Evolutionary conservation across 2,113 vertebrate genomes (phyloP).

Genomic region (Agapornis roseicollis): DNA sequence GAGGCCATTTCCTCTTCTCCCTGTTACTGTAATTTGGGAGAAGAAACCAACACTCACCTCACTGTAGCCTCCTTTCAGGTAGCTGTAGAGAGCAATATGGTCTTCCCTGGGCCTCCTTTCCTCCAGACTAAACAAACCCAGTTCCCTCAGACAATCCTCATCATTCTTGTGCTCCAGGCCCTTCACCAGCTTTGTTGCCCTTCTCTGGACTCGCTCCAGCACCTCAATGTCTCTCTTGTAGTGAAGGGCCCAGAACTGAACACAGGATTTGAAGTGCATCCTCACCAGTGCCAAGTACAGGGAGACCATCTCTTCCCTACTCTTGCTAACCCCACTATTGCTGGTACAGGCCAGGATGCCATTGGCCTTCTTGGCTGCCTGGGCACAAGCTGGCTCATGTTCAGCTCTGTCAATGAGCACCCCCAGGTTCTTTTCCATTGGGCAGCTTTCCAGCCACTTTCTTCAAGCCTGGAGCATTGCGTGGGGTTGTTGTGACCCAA

Average conservation of each 20-base stretch:
- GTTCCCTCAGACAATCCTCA: no score
- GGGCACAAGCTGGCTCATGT: not conserved
- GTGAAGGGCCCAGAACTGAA: not conserved
- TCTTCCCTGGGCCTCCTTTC: no score
- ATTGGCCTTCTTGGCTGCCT: not conserved
- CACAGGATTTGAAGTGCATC: rapidly evolving
- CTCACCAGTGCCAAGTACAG: not conserved
- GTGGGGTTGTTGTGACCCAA: not conserved
- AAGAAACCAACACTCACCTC: not conserved
- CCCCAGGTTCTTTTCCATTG: not conserved
- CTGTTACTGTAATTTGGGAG: not conserved
- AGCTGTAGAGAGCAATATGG: no score
- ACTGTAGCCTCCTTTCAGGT: no score
- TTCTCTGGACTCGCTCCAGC: no score
- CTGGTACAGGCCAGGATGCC: not conserved
- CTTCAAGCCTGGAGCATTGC: not conserved
- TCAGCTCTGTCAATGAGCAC: not conserved
- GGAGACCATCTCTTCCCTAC: rapidly evolving
- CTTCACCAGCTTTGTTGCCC: no score
- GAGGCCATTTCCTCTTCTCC: not conserved
- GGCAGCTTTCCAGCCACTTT: not conserved
- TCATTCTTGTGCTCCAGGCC: no score
- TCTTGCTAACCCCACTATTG: not conserved
- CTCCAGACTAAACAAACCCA: no score
- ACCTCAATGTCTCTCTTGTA: not conserved